phyloP scores from a whole-genome alignment of 2,113 vertebrate genomes.

The Machaerirhynchus nigripectus region DNA sequence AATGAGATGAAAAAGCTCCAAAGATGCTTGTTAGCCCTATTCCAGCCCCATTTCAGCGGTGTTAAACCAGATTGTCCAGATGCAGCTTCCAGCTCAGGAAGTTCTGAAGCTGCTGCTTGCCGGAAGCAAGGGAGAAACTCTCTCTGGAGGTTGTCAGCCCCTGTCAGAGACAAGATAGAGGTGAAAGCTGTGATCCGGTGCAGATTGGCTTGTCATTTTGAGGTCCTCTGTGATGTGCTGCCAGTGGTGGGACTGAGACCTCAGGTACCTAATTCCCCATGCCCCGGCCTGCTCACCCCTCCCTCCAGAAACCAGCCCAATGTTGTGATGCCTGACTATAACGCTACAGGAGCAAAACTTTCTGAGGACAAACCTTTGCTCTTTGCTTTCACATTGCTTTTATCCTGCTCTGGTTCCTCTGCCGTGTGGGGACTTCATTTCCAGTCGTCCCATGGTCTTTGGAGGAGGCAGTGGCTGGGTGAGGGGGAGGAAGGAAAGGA shows the following conservation, averaged over 20 bases:
- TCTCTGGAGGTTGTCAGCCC: background rate
- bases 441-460: background rate
- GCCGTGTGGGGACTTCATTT: background rate
- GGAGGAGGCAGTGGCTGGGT: background rate
- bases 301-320: background rate
- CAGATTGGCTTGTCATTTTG: background rate
- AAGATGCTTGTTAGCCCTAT: background rate
- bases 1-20: constrained; percentile 28
- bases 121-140: background rate
- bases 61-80: constrained; percentile 38
- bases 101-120: background rate
- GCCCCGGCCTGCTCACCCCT: background rate
- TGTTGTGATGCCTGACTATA: background rate
- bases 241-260: background rate
- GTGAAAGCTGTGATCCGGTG: background rate
- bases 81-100: constrained; percentile 19
- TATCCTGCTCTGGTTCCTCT: background rate
- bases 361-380: background rate
- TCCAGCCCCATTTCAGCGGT: background rate
- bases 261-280: background rate
- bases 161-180: background rate
- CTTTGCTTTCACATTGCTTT: background rate
- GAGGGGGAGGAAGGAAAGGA: background rate
- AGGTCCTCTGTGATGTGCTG: background rate
- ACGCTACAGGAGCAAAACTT: background rate